Evolutionary conservation across 2,888 invertebrate genomes (phyloP), one percentile per base, ranked within the genome.

Genomic region (Blastobasis adustella): DNA sequence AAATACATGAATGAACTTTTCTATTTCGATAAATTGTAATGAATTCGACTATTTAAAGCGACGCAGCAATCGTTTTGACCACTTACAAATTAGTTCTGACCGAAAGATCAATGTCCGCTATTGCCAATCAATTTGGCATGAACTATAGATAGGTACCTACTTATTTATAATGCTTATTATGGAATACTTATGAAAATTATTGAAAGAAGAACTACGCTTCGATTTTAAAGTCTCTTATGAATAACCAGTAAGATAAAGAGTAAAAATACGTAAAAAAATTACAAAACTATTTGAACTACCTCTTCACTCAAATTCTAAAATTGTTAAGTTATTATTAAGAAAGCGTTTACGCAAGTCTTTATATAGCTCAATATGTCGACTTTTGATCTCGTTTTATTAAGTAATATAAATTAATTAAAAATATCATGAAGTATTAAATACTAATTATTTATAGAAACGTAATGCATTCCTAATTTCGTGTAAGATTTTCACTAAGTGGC

Each of bases 141-240:
- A 23, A 23, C 23, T 23, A 3, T 23, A 23, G 23, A 23, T 23
- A n/a, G n/a, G n/a, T n/a, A 23, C 23, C 23, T 23, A 23, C n/a
- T n/a, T n/a, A n/a, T n/a, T 23, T 23, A 23, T 23, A 23, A 5
- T n/a, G n/a, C 42, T 45, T 50, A 58, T 56, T 56, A 58, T 58
- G 56, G 58, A 60, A 56, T 55, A 63, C 71, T 76, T 76, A 73
- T 73, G 70, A 72, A 67, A 50, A 51, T 46, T 46, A 37, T 48
- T 23, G 54, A 51, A 43, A 50, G 54, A 51, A 54, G 52, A 53
- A 60, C 57, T 73, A 78, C 76, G 79, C 82, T 80, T 79, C 71
- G 70, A 77, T 71, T 76, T 74, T 74, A 69, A 71, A 66, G 65
- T 73, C 73, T 81, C 83, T 84, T 84, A 84, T 84, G 85, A 84